A percentile compares a stretch with the other conserved stretches of the same genome.
phyloP scores from a whole-genome alignment of 2,888 invertebrate genomes.

The Drosophila testacea region DNA sequence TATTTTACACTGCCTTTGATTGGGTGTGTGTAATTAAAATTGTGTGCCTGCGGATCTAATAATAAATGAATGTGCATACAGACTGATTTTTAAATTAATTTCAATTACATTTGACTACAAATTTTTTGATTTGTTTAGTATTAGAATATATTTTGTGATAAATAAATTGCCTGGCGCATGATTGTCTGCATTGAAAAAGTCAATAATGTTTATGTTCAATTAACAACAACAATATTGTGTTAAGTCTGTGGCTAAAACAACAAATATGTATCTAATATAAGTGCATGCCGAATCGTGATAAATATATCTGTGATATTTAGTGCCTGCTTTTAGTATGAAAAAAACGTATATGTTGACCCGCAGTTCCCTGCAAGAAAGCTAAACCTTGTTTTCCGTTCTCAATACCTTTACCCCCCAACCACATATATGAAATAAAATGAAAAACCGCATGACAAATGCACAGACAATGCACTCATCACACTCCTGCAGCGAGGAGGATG shows the following conservation, averaged over 20 bases:
- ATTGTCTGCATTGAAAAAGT: slow-evolving; percentile 47
- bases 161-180: slow-evolving; percentile 59
- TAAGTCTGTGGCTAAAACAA: slow-evolving; percentile 46
- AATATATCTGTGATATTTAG: slow-evolving; percentile 19
- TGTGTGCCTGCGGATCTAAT: slow-evolving; percentile 57
- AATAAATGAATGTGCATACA: slow-evolving; percentile 56
- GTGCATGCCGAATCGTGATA: slow-evolving; percentile 68
- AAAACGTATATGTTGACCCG: slow-evolving; percentile 21
- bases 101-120: slow-evolving; percentile 38
- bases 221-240: slow-evolving; percentile 52
- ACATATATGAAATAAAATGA: slow-evolving; percentile 12
- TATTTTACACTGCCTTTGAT: slow-evolving; percentile 51
- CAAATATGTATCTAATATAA: slow-evolving; percentile 30
- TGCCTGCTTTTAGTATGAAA: slow-evolving; percentile 35
- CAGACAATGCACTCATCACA: slow-evolving; percentile 70
- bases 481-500: slow-evolving; percentile 78
- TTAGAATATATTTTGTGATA: slow-evolving; percentile 4
- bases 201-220: slow-evolving; percentile 46
- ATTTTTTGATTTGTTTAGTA: slow-evolving; percentile 19
- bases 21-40: slow-evolving; percentile 75
- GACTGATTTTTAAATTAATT: slow-evolving; percentile 55
- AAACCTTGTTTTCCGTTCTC: slow-evolving; percentile 78
- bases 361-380: slow-evolving; percentile 70
- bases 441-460: slow-evolving; percentile 36
- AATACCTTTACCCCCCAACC: slow-evolving; percentile 40